A percentile compares a stretch with the other conserved stretches of the same genome.
Conservation (phyloP, 2,113 vertebrate genomes). For the Cheirogaleus medius region DNA sequence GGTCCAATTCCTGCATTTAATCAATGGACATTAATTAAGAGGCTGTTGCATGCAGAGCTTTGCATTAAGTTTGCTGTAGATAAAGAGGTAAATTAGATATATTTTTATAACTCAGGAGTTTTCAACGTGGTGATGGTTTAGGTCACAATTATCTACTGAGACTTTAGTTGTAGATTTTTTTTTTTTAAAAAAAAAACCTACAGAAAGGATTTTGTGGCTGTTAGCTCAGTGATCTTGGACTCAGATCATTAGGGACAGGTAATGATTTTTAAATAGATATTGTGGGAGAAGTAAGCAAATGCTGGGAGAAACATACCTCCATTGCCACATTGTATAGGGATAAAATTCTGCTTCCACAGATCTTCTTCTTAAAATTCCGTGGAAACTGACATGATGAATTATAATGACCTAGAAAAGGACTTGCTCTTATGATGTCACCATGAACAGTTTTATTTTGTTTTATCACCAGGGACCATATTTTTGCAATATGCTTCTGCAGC, state of each 20-base stretch:
- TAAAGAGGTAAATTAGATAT: background rate
- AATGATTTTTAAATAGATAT: background rate
- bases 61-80: background rate
- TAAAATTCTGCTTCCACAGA: background rate
- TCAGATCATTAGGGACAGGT: background rate
- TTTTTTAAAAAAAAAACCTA: background rate
- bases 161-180: background rate
- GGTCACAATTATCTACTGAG: background rate
- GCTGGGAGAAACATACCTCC: background rate
- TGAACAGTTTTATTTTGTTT: background rate
- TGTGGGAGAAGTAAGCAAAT: background rate
- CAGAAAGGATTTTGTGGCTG: background rate
- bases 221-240: background rate
- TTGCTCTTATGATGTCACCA: conserved; percentile 28
- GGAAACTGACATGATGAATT: conserved; percentile 41
- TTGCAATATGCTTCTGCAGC: background rate
- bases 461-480: background rate
- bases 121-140: background rate
- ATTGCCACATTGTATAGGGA: background rate
- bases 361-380: conserved; percentile 30
- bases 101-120: background rate
- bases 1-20: background rate
- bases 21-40: background rate
- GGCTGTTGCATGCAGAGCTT: background rate
- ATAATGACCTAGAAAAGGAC: conserved; percentile 22